Evolutionary conservation across 2,797 vertebrate species (phyloP), one percentile per base, ranked within the genome.

Genomic region (Limnodromus scolopaceus): DNA sequence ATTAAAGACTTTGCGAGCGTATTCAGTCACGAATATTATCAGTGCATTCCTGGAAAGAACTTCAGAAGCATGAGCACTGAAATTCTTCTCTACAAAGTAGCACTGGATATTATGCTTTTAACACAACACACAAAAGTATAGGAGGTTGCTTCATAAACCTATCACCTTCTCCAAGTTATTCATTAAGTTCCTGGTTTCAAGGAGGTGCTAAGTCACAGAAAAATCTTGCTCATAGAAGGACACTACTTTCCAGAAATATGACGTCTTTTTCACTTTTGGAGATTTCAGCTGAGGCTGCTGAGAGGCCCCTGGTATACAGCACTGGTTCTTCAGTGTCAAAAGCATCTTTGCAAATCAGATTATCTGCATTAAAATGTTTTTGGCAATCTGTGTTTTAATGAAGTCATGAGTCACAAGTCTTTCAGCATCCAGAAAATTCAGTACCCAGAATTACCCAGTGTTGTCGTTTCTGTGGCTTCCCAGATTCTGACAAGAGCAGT

Each of bases 11-110:
- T 93, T 55, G 53, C 16, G 77, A 85, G 60, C 57, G 11, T 66
- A 89, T 92, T 95, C 91, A 83, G 78, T 87, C 84, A 91, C 64
- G 75, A 82, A 85, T 65, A 85, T 89, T 89, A 92, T 86, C 76
- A 90, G 10, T 83, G 66, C 7, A 20, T 86, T 93, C 75, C 55
- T 90, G 57, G 25, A 93, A 96, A 93, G 65, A 95, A 83, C 30
- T 94, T 91, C 34, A 84, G 72, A 84, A 46, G 34, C 39, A 89
- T 2, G 4, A 82, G 20, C 66, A 48, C 54, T 68, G 49, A 76
- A 94, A 94, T 92, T 90, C 57, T 75, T 15, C 34, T 88, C 57
- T 80, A 45, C 32, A 64, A 84, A 94, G 82, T n/a, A 92, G 36
- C 16, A 38, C n/a, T 43, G 53, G 23, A 70, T 57, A 34, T 57